phyloP scores from a whole-genome alignment of 2,888 invertebrate genomes.

The Ditula angustiorana region DNA sequence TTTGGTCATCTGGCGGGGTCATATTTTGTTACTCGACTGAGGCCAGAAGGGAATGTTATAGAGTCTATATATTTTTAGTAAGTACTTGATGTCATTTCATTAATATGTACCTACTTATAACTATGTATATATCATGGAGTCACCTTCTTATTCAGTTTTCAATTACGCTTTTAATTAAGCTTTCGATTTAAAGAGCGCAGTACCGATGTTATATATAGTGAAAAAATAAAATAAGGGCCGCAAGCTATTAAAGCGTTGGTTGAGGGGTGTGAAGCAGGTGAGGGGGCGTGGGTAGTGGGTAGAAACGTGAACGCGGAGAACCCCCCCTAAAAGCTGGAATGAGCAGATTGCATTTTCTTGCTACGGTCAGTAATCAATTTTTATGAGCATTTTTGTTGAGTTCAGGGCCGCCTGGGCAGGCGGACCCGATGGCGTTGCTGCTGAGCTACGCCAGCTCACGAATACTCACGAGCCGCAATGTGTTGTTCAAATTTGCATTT shows the following conservation, averaged over 20 bases:
- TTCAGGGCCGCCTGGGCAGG: slow-evolving; percentile 43
- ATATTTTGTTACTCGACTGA: no score
- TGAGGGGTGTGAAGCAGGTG: slow-evolving; percentile 46
- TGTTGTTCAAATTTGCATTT: neutral
- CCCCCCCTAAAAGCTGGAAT: slow-evolving; percentile 47
- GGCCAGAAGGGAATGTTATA: no score
- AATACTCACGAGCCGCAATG: neutral
- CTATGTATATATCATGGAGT: neutral
- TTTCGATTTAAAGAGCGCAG: slow-evolving; percentile 35
- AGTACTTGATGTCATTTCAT: neutral
- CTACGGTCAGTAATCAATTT: slow-evolving; percentile 81
- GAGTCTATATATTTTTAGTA: no score
- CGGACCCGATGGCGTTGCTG: neutral
- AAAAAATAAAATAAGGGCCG: slow-evolving; percentile 65
- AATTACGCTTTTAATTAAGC: slow-evolving; percentile 35
- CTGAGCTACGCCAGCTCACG: neutral
- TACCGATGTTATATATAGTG: slow-evolving; percentile 51
- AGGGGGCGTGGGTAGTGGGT: slow-evolving; percentile 43
- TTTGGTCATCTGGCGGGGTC: no score
- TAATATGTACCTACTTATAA: neutral
- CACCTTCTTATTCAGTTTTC: slow-evolving; percentile 6
- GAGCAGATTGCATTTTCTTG: slow-evolving; percentile 81
- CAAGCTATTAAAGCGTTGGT: slow-evolving; percentile 65
- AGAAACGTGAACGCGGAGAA: slow-evolving; percentile 40
- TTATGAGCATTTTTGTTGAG: slow-evolving; percentile 76